Base-by-base conservation (phyloP, 1,140 invertebrate species). In the Drusus annulatus region DNA sequence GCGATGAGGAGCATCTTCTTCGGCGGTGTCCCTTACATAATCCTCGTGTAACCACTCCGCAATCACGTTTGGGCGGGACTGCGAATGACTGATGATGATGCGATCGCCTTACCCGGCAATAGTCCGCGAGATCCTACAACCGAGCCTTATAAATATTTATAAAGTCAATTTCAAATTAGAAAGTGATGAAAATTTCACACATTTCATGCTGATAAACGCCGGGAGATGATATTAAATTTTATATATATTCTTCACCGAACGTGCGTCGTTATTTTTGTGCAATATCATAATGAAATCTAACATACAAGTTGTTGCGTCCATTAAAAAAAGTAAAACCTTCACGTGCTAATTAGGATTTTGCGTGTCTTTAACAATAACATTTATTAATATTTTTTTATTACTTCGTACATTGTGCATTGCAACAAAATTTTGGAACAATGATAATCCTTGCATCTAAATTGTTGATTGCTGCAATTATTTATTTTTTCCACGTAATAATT, bases 11-110 rank as follows among this genome's bases (percentile, higher is more conserved):
- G 28, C 69, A 74, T 74, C 69, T 74, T 74, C 69, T 21, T n/a
- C 50, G 69, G 17, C 50, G 50, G 50, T 52, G 50, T 10, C 69
- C 69, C 69, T 74, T 74, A 74, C 54, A 51, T 74, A 74, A 74
- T 19, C 69, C 69, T 54, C 50, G 69, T 74, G 69, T 74, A 74
- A 74, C 69, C 69, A 74, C 28, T 45, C 52, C 25, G 51, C 69
- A 56, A 74, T 74, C 69, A 74, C 69, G 69, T 56, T 74, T 74
- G 69, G 69, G 69, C 69, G 69, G 69, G 50, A 74, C 69, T 25
- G 50, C 21, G 4, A 36, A 74, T 74, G 50, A 56, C 69, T 56
- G 69, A 74, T 74, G 50, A 17, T 74, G 69, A 74, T 52, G 21
- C 51, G 52, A 74, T 54, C 69, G 19, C 69, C 36, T 50, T 19